Evolutionary conservation across 2,888 invertebrate species (phyloP).

Genomic region (Agrochola macilenta): DNA sequence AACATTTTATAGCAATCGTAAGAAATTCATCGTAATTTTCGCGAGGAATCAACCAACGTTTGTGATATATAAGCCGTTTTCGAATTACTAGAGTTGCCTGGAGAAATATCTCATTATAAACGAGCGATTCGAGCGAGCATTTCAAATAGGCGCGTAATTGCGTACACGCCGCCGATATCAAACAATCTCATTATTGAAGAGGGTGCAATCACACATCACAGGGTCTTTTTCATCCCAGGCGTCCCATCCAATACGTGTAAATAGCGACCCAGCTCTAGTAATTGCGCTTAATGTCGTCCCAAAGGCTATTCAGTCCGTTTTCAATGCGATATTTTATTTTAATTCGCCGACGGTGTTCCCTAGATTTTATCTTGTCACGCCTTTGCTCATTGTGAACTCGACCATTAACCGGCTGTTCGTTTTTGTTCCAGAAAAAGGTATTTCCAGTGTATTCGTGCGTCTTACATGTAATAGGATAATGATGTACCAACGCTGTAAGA

Average conservation of each 20-base stretch:
- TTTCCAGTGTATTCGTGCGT: conserved; percentile 77
- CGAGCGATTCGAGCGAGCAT: conserved; percentile 72
- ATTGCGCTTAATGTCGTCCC: conserved; percentile 86
- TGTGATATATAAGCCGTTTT: conserved; percentile 76
- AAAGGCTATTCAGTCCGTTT: conserved; percentile 86
- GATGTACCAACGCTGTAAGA: conserved; percentile 68
- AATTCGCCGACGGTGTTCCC: conserved; percentile 82
- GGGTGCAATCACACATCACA: conserved; percentile 73
- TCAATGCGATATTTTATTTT: conserved; percentile 87
- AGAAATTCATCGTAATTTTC: conserved; percentile 77
- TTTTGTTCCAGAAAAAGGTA: conserved; percentile 81
- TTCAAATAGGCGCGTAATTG: conserved; percentile 84
- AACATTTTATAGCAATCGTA: conserved; percentile 73
- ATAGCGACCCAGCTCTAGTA: conserved; percentile 80
- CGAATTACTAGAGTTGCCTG: conserved; percentile 77
- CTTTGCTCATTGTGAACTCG: conserved; percentile 83
- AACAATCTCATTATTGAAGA: conserved; percentile 77
- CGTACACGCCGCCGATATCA: conserved; percentile 76
- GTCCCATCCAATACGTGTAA: conserved; percentile 77
- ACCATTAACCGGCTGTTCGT: conserved; percentile 77
- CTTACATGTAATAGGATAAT: conserved; percentile 78
- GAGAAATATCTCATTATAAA: conserved; percentile 81
- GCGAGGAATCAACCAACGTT: conserved; percentile 70
- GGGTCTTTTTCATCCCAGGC: conserved; percentile 72
- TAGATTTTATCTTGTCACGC: conserved; percentile 89